These are phyloP conservation scores for Pachypanchax playfairii DNA, from an alignment of 2,113 vertebrate species.

Conservation along the genomic window DNA sequence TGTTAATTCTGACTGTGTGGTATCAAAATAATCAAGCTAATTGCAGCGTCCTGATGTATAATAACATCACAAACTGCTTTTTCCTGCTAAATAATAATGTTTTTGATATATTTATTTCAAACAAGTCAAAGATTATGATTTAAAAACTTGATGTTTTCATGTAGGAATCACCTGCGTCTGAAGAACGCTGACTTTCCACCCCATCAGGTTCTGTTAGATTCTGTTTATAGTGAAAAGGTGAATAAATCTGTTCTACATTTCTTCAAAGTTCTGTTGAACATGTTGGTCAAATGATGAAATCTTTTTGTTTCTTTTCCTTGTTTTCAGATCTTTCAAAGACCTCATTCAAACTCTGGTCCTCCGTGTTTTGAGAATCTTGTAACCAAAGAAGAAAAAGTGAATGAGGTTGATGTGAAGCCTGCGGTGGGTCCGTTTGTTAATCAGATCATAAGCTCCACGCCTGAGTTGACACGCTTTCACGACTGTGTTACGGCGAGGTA, in stretches of 20 bases:
- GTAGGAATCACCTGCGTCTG: constrained; percentile 63
- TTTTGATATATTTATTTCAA: neutral
- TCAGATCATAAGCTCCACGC: constrained; percentile 80
- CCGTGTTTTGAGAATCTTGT: constrained; percentile 41
- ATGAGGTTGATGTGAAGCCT: constrained; percentile 26
- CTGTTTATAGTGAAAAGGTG: constrained; percentile 62
- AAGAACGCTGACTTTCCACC: constrained; percentile 61
- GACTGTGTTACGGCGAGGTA: constrained; percentile 64
- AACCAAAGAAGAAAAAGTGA: constrained; percentile 35
- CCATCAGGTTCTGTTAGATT: constrained; percentile 32
- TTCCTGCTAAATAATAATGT: too few species aligned
- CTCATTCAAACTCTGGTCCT: constrained; percentile 51
- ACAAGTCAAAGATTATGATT: neutral
- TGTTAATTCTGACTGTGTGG: constrained; percentile 1
- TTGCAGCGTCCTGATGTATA: too few species aligned
- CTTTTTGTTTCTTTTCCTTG: neutral
- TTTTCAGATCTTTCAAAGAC: constrained; percentile 47
- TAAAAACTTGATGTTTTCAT: constrained; percentile 10
- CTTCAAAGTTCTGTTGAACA: neutral
- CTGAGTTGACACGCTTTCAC: constrained; percentile 75
- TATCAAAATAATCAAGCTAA: too few species aligned
- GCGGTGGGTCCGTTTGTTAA: constrained; percentile 61
- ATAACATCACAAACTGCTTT: too few species aligned
- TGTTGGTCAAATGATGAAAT: neutral
- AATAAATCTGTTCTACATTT: constrained; percentile 10